phyloP scores from a whole-genome alignment of 2,888 invertebrate genomes.

The Melinopterus prodromus region DNA sequence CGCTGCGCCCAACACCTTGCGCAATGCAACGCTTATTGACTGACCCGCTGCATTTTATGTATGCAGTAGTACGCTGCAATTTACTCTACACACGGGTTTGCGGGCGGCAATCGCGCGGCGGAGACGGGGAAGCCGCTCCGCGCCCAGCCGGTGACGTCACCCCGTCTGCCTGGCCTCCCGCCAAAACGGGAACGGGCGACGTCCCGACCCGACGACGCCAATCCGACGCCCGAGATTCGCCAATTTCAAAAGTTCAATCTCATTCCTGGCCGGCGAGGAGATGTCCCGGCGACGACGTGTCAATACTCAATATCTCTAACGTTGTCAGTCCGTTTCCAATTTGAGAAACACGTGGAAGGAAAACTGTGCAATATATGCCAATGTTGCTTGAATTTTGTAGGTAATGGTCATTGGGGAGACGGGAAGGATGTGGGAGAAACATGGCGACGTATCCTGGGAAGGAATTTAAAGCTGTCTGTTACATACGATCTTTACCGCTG shows the following conservation, averaged over 20 bases:
- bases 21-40: constrained; percentile 50
- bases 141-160: constrained; percentile 36
- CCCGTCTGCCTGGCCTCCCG: constrained; percentile 49
- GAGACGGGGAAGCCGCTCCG: constrained; percentile 29
- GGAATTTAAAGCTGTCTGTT: no score
- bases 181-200: constrained; percentile 42
- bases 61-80: constrained; percentile 57
- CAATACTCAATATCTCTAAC: no score
- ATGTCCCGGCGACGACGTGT: no score
- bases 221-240: constrained; percentile 6
- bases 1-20: constrained; percentile 39
- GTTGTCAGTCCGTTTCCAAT: no score
- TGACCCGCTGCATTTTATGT: constrained; percentile 49
- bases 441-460: no score
- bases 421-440: no score
- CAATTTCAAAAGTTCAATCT: background rate
- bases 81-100: constrained; percentile 50
- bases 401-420: no score
- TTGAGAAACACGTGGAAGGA: no score
- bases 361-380: no score
- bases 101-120: constrained; percentile 4
- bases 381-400: no score
- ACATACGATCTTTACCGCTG: no score
- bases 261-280: no score
- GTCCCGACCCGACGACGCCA: background rate